phyloP scores from a whole-genome alignment of 53 echinoderm and acorn worm species.

The Actinopyga echinites region DNA sequence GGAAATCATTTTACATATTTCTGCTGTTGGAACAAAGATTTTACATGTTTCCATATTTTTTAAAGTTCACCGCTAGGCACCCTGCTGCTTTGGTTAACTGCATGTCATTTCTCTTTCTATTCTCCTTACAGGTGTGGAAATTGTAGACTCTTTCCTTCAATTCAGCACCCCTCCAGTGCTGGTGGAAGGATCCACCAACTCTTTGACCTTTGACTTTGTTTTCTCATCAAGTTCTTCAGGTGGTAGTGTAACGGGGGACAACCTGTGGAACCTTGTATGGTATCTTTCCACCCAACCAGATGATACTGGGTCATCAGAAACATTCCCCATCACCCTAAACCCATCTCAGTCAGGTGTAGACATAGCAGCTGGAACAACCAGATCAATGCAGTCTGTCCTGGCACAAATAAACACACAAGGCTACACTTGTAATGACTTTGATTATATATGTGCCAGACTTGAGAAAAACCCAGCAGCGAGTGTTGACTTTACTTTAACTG shows the following conservation, averaged over 20 bases:
- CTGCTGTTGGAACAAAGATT: no score
- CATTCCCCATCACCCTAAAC: conserved; percentile 8
- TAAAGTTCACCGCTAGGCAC: no score
- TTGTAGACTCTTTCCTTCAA: conserved; percentile 38
- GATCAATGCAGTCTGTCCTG: conserved; percentile 40
- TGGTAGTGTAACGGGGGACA: conserved; percentile 63
- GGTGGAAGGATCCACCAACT: conserved; percentile 60
- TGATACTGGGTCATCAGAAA: not conserved
- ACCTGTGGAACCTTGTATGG: conserved; percentile 73
- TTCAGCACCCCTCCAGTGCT: conserved; percentile 50
- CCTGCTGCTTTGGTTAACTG: not conserved
- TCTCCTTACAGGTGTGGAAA: conserved; percentile 67
- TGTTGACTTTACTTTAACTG: conserved; percentile 68
- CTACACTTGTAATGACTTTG: conserved; percentile 4
- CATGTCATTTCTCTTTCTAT: not conserved
- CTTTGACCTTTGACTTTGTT: conserved; percentile 62
- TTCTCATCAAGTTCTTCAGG: conserved; percentile 55
- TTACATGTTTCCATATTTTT: no score
- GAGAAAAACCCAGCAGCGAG: conserved; percentile 48
- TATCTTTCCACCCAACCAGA: conserved; percentile 57
- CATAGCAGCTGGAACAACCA: conserved; percentile 6
- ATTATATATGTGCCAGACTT: conserved; percentile 64
- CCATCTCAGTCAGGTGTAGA: conserved; percentile 40
- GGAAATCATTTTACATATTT: no score
- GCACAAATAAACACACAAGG: conserved; percentile 24